Conservation (phyloP, 2,797 vertebrate genomes). For the Muraenolepis orangiensis region DNA sequence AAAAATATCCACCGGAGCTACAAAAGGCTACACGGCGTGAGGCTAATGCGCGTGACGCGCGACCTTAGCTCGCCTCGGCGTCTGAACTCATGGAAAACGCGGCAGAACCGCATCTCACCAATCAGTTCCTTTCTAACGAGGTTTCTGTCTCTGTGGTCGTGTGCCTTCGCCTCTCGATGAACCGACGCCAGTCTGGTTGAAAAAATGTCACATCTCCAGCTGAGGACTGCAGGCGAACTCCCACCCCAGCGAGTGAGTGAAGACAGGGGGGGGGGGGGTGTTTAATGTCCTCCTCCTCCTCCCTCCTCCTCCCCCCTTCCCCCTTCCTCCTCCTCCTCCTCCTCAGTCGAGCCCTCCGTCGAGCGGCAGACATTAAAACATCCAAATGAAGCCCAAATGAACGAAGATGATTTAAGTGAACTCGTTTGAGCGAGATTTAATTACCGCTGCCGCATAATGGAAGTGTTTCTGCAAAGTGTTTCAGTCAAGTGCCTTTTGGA, state of each 20-base stretch:
- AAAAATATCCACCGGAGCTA: constrained; percentile 21
- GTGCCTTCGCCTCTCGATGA: constrained; percentile 33
- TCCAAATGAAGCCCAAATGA: constrained; percentile 58
- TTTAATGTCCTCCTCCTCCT: constrained; percentile 62
- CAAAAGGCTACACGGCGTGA: not conserved
- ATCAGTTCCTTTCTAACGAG: not conserved
- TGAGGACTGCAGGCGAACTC: constrained; percentile 50
- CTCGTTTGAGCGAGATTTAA: constrained; percentile 72
- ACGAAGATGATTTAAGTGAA: constrained; percentile 70
- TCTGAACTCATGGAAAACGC: constrained; percentile 24
- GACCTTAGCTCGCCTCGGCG: constrained; percentile 8
- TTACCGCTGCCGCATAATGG: constrained; percentile 70
- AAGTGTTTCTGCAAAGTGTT: constrained; percentile 70
- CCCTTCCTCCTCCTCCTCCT: too few species aligned
- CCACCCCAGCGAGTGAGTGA: constrained; percentile 25
- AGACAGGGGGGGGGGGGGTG: constrained; percentile 20
- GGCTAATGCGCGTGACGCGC: constrained; percentile 22
- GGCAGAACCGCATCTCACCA: not conserved
- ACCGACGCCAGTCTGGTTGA: constrained; percentile 49
- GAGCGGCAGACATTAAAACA: constrained; percentile 57
- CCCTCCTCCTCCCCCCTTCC: too few species aligned
- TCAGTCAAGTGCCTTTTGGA: constrained; percentile 65
- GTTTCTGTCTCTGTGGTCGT: not conserved
- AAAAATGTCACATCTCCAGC: constrained; percentile 58
- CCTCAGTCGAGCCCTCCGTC: constrained; percentile 47